phyloP scores from a whole-genome alignment of 1,140 invertebrate genomes.

The Cotesia chilonis region DNA sequence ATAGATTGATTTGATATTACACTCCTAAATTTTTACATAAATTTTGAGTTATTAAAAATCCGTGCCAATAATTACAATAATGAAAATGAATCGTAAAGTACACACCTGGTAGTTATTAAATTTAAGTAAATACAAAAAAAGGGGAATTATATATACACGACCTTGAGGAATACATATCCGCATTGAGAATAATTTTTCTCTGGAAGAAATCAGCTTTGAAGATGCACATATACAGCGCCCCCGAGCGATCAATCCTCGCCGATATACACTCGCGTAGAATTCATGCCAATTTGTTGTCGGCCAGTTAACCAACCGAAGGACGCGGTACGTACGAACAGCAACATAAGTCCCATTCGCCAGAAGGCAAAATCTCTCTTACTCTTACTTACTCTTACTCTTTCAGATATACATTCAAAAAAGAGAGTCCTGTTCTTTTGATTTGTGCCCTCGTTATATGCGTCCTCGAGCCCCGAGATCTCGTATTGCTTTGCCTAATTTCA shows the following conservation, averaged over 20 bases:
- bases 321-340: background rate
- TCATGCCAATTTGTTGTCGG: constrained; percentile 61
- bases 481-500: constrained; percentile 22
- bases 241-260: constrained; percentile 28
- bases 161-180: constrained; percentile 14
- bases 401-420: background rate
- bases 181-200: constrained; percentile 22
- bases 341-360: constrained; percentile 27
- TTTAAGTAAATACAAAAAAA: background rate
- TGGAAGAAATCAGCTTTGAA: constrained; percentile 26
- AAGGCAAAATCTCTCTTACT: constrained; percentile 26
- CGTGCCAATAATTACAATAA: too few relatives aligned
- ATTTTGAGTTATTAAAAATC: too few relatives aligned
- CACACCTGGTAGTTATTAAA: background rate
- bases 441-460: constrained; percentile 57
- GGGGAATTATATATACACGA: background rate
- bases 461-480: constrained; percentile 27
- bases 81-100: too few relatives aligned
- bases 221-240: constrained; percentile 23
- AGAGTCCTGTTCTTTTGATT: constrained; percentile 35
- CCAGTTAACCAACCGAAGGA: constrained; percentile 35
- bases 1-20: too few relatives aligned
- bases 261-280: constrained; percentile 46
- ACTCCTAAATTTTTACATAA: too few relatives aligned
- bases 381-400: constrained; percentile 8